A percentile compares a stretch with the other conserved stretches of the same genome.
phyloP scores from a whole-genome alignment of 1,140 invertebrate genomes.

The Drosophila biarmipes region DNA sequence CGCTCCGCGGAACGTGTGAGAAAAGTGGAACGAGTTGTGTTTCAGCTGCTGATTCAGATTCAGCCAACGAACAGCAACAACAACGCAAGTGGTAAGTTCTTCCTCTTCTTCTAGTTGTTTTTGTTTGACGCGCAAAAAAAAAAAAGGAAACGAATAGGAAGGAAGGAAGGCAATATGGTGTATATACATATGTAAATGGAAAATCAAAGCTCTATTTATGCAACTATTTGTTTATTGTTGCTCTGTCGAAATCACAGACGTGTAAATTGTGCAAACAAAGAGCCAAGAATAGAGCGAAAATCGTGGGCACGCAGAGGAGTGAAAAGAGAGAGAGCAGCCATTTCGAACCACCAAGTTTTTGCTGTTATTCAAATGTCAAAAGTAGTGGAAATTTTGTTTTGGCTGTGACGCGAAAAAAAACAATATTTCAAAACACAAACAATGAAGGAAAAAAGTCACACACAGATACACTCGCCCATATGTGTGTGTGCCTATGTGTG shows the following conservation, averaged over 20 bases:
- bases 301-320: background rate
- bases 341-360: slow-evolving; percentile 2
- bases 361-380: slow-evolving; percentile 47
- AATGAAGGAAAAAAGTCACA: slow-evolving; percentile 37
- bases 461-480: slow-evolving; percentile 30
- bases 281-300: slow-evolving; percentile 22
- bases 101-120: slow-evolving; percentile 35
- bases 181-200: slow-evolving; percentile 11
- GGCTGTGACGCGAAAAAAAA: slow-evolving; percentile 42
- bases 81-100: slow-evolving; percentile 52
- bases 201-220: slow-evolving; percentile 25
- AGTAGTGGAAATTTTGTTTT: slow-evolving; percentile 52
- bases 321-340: background rate
- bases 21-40: slow-evolving; percentile 37
- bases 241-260: slow-evolving; percentile 26
- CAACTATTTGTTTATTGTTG: slow-evolving; percentile 45
- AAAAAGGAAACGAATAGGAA: slow-evolving; percentile 18
- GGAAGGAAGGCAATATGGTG: slow-evolving; percentile 14
- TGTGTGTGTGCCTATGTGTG: slow-evolving; percentile 11
- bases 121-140: slow-evolving; percentile 50
- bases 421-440: slow-evolving; percentile 49
- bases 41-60: slow-evolving; percentile 50
- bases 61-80: slow-evolving; percentile 42
- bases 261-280: slow-evolving; percentile 56
- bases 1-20: slow-evolving; percentile 47